A percentile compares a stretch with the other conserved stretches of the same genome.
Evolutionary conservation across 2,113 vertebrate species (phyloP).

Genomic region (Rostratula benghalensis): DNA sequence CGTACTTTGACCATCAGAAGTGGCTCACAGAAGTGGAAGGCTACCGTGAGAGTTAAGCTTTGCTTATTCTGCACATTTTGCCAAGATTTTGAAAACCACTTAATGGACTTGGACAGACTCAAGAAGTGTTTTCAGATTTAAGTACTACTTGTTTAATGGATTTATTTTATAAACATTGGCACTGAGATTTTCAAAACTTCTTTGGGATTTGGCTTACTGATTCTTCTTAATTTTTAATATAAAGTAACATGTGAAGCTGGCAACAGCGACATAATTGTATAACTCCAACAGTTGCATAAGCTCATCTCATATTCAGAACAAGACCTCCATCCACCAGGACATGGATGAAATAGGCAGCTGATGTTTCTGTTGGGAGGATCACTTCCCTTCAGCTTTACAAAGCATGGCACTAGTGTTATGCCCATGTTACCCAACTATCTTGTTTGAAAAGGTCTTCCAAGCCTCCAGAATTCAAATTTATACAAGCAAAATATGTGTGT

Average conservation of each 20-base stretch:
- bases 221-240: constrained; percentile 36
- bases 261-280: neutral
- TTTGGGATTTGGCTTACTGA: neutral
- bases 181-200: constrained; percentile 11
- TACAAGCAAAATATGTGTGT: neutral
- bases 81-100: constrained; percentile 45
- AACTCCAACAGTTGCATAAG: neutral
- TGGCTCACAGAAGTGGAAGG: neutral
- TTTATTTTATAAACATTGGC: constrained; percentile 44
- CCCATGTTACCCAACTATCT: neutral
- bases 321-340: neutral
- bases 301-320: neutral
- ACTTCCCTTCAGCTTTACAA: neutral
- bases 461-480: neutral
- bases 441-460: neutral
- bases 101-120: constrained; percentile 31
- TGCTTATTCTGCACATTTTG: constrained; percentile 24
- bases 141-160: constrained; percentile 43
- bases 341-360: neutral
- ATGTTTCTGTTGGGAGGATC: neutral
- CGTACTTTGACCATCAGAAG: rapidly evolving
- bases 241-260: constrained; percentile 18
- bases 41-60: constrained; percentile 1
- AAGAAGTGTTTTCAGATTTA: constrained; percentile 31
- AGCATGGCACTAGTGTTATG: neutral